Conservation (phyloP, 2,113 vertebrate genomes). For the Microcebus murinus region DNA sequence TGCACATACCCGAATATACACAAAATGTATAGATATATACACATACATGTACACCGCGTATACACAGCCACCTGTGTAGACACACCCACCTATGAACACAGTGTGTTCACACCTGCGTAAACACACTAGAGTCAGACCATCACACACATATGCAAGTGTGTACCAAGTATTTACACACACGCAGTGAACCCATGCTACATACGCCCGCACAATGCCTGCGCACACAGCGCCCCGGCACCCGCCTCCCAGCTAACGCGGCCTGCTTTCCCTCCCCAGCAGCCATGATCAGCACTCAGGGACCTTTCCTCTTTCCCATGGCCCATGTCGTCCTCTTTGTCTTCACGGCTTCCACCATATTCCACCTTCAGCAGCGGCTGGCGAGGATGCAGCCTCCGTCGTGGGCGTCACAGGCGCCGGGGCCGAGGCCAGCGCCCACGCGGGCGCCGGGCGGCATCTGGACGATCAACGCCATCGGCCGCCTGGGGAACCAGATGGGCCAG, state of each 20-base stretch:
- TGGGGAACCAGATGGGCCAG: constrained; percentile 84
- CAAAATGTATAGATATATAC: neutral
- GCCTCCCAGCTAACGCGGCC: neutral
- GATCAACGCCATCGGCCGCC: constrained; percentile 67
- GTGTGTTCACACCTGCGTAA: neutral
- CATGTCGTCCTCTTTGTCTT: constrained; percentile 65
- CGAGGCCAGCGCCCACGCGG: no score
- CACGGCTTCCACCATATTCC: constrained; percentile 41
- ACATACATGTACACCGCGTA: neutral
- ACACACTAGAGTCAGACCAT: neutral
- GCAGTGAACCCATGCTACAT: accelerated
- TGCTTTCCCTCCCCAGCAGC: constrained; percentile 17
- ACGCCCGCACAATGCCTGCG: accelerated
- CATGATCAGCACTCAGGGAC: neutral
- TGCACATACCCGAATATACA: no score
- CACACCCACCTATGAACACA: neutral
- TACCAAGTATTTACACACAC: no score
- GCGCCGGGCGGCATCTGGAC: constrained; percentile 60
- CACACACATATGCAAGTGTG: accelerated
- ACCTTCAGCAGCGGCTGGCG: neutral
- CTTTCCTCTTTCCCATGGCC: neutral
- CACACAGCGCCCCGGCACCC: neutral
- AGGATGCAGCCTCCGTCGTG: accelerated
- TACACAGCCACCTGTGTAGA: neutral
- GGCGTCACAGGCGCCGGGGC: accelerated